phyloP scores from a whole-genome alignment of 1,140 invertebrate genomes.

The Drosophila micromelanica region DNA sequence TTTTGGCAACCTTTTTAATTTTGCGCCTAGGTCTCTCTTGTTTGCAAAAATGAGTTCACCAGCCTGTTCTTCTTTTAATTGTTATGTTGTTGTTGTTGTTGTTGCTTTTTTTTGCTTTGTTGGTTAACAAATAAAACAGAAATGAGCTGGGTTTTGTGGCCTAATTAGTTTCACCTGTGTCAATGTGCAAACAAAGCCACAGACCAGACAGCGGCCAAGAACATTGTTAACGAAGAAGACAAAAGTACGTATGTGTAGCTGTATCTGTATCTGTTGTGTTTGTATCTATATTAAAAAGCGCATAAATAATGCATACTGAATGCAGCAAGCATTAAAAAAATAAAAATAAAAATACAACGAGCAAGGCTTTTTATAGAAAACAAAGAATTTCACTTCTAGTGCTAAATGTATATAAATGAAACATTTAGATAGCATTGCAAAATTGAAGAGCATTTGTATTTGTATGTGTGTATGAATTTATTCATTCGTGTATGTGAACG shows the following conservation, averaged over 20 bases:
- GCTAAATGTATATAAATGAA: slow-evolving; percentile 8
- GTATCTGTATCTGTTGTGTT: background rate
- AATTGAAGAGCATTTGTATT: slow-evolving; percentile 11
- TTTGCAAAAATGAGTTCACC: slow-evolving; percentile 73
- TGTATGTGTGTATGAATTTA: background rate
- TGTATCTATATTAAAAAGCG: slow-evolving; percentile 12
- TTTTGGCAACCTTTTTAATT: slow-evolving; percentile 40
- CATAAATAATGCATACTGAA: slow-evolving; percentile 30
- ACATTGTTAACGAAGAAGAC: slow-evolving; percentile 52
- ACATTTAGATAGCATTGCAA: slow-evolving; percentile 28
- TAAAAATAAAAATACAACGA: background rate
- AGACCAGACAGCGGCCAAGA: slow-evolving; percentile 27
- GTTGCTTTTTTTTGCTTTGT: slow-evolving; percentile 58
- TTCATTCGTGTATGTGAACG: background rate
- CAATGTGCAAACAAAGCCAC: slow-evolving; percentile 74
- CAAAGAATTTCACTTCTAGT: slow-evolving; percentile 11
- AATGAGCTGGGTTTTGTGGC: slow-evolving; percentile 82
- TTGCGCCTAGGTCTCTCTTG: slow-evolving; percentile 31
- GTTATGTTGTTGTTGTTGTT: slow-evolving; percentile 51
- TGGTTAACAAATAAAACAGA: slow-evolving; percentile 79
- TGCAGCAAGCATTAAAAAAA: background rate
- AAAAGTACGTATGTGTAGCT: slow-evolving; percentile 20
- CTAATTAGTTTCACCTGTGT: slow-evolving; percentile 83
- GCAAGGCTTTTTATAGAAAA: slow-evolving; percentile 11
- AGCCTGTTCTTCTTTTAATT: slow-evolving; percentile 73